Conservation (phyloP, 2,113 vertebrate species). For the Porphyrio hochstetteri region DNA sequence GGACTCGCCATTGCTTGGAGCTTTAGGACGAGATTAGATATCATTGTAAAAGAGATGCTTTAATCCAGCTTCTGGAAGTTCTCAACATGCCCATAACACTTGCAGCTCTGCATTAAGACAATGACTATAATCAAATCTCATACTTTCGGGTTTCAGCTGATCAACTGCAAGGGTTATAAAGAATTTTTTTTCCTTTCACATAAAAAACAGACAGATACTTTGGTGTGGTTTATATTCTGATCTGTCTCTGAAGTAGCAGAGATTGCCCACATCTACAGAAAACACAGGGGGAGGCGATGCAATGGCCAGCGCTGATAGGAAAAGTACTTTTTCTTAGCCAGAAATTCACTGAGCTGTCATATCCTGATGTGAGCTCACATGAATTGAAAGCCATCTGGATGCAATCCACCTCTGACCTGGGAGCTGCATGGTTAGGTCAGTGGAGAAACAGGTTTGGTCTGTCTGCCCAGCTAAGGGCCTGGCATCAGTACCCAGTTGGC, state of each 20-base stretch:
- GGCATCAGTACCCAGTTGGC: background rate
- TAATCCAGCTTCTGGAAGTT: constrained; percentile 73
- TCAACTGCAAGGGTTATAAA: constrained; percentile 58
- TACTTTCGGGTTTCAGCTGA: constrained; percentile 62
- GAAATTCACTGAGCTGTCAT: background rate
- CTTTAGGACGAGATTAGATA: constrained; percentile 71
- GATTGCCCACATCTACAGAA: background rate
- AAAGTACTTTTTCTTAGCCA: background rate
- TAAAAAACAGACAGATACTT: constrained; percentile 14
- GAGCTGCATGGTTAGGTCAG: background rate
- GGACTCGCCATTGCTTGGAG: constrained; percentile 72
- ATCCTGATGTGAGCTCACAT: background rate
- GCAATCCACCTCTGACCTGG: background rate
- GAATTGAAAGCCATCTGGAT: background rate
- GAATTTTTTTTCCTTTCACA: constrained; percentile 9
- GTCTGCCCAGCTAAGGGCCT: background rate
- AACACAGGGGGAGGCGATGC: background rate
- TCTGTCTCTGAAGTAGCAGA: constrained; percentile 34
- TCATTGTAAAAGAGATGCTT: constrained; percentile 73
- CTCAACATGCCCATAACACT: constrained; percentile 69
- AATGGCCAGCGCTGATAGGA: background rate
- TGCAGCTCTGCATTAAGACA: constrained; percentile 71
- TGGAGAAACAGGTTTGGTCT: background rate
- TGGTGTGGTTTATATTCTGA: background rate
- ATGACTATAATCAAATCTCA: constrained; percentile 69